Percentiles rank a stretch among this genome's conserved stretches.
phyloP scores from a whole-genome alignment of 2,797 vertebrate species.

The Lindbergichthys nudifrons region DNA sequence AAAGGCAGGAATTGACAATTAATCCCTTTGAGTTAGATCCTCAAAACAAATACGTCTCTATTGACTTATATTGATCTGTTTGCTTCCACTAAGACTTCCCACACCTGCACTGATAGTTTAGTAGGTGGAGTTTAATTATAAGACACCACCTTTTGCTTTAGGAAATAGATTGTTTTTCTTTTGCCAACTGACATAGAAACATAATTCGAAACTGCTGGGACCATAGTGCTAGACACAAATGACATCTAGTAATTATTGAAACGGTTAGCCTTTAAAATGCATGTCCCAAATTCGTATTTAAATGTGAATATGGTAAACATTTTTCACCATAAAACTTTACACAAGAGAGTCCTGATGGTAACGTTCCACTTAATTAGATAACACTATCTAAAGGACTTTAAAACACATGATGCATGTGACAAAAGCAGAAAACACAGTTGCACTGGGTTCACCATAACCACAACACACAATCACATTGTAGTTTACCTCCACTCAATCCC shows the following conservation, averaged over 20 bases:
- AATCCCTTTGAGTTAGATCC: not conserved
- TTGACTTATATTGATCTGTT: not conserved
- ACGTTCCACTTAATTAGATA: not conserved
- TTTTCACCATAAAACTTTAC: too few species aligned
- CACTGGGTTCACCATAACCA: too few species aligned
- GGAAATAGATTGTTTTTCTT: not conserved
- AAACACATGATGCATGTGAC: too few species aligned
- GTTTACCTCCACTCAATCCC: too few species aligned
- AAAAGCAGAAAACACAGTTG: too few species aligned
- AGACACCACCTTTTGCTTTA: too few species aligned
- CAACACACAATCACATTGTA: too few species aligned
- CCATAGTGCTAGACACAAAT: not conserved
- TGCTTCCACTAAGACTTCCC: not conserved
- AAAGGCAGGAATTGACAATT: not conserved
- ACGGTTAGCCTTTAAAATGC: not conserved
- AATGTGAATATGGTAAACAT: too few species aligned
- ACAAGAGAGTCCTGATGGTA: not conserved
- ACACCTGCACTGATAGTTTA: not conserved
- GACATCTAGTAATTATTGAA: not conserved
- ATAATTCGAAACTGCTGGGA: not conserved
- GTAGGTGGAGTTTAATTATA: not conserved
- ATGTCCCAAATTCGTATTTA: not conserved
- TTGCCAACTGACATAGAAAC: not conserved
- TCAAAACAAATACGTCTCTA: too few species aligned
- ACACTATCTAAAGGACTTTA: constrained; percentile 3